Conservation (phyloP, 2,113 vertebrate species). For the Miniopterus natalensis region DNA sequence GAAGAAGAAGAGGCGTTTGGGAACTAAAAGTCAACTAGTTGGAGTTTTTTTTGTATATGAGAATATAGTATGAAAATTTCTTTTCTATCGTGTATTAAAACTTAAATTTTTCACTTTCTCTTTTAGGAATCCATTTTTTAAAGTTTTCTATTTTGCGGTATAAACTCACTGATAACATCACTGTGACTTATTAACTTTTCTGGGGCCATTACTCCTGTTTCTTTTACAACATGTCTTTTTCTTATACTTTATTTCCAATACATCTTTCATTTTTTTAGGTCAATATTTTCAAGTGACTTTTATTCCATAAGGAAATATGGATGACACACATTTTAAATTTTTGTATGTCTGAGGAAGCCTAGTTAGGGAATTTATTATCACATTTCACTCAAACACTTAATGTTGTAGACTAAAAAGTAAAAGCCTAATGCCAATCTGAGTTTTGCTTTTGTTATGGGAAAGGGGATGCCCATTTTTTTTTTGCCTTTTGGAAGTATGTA, state of each 20-base stretch:
- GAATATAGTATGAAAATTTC: conserved; percentile 22
- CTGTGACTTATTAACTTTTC: neutral
- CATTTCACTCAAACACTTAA: neutral
- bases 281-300: conserved; percentile 35
- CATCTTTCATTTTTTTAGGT: conserved; percentile 7
- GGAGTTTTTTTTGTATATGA: neutral
- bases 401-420: neutral
- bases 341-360: neutral
- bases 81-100: neutral
- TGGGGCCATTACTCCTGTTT: neutral
- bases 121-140: neutral
- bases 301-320: neutral
- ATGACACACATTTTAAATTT: neutral
- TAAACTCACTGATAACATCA: neutral
- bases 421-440: neutral
- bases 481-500: neutral
- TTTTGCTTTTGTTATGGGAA: neutral
- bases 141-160: conserved; percentile 2
- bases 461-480: neutral
- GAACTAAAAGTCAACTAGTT: neutral
- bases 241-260: conserved; percentile 17
- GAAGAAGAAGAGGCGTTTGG: neutral
- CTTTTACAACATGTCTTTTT: neutral
- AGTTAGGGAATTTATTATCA: neutral
- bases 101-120: neutral